These are phyloP conservation scores for Cheirogaleus medius DNA, from an alignment of 2,113 vertebrate species.

Conservation along the genomic window DNA sequence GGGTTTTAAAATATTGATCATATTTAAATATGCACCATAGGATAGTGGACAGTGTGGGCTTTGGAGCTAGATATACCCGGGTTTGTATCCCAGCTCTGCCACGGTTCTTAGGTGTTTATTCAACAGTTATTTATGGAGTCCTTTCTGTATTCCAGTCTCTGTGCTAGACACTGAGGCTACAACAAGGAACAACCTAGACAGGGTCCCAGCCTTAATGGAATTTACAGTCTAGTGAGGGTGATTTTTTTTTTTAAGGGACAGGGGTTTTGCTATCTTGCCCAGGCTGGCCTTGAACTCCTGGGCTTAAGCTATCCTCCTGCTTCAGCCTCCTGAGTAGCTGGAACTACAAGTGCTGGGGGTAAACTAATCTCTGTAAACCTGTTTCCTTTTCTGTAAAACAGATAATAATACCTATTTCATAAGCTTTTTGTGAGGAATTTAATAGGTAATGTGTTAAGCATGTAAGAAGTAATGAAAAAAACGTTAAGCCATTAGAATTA, in stretches of 20 bases:
- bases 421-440: not conserved
- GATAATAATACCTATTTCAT: not conserved
- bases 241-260: no score
- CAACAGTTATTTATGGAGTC: not conserved
- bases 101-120: not conserved
- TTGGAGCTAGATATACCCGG: not conserved
- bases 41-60: not conserved
- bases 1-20: not conserved
- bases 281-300: no score
- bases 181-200: not conserved
- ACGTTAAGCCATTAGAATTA: not conserved
- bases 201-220: not conserved
- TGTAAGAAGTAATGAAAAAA: not conserved
- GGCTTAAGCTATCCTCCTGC: no score
- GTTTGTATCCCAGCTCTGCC: not conserved
- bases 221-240: not conserved
- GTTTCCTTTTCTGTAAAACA: not conserved
- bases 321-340: no score
- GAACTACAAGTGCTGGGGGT: no score
- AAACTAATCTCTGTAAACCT: not conserved
- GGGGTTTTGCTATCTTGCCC: no score
- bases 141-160: not conserved
- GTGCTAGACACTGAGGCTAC: not conserved
- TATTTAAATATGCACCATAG: not conserved
- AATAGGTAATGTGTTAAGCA: not conserved